These are phyloP conservation scores for Heliconius himera DNA, from an alignment of 1,140 invertebrate species.

Conservation along the genomic window DNA sequence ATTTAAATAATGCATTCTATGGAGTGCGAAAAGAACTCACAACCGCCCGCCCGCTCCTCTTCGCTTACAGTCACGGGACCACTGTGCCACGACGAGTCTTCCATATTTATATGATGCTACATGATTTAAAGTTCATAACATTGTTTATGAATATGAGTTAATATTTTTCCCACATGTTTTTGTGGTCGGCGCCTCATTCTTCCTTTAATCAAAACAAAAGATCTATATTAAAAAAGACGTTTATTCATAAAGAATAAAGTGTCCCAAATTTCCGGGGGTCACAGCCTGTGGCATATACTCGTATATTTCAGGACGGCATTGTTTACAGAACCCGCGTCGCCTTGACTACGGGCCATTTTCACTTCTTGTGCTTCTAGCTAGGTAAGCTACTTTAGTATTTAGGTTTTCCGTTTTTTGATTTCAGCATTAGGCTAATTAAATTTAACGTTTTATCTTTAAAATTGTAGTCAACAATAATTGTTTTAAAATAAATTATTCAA, in stretches of 20 bases:
- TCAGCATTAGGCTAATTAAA: neutral
- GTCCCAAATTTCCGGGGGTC: slow-evolving; percentile 21
- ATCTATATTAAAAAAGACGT: neutral
- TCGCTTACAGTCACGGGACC: too few species aligned
- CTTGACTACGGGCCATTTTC: slow-evolving; percentile 3
- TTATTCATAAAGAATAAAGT: slow-evolving; percentile 18
- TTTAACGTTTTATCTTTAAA: neutral
- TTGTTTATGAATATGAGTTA: neutral
- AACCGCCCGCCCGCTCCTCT: too few species aligned
- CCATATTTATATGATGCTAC: neutral
- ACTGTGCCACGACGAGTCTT: neutral
- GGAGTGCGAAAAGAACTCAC: neutral
- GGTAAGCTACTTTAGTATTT: neutral
- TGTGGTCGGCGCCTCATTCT: neutral
- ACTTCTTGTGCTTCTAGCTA: neutral
- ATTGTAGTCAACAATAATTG: neutral
- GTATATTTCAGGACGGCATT: slow-evolving; percentile 40
- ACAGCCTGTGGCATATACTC: slow-evolving; percentile 18
- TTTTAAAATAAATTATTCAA: too few species aligned
- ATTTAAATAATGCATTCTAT: too few species aligned
- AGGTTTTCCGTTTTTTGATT: neutral
- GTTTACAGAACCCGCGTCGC: slow-evolving; percentile 28
- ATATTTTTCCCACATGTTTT: neutral
- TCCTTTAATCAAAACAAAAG: neutral
- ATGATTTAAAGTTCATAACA: neutral